Evolutionary conservation across 1,140 invertebrate genomes (phyloP).

Genomic region (Euura lappo): DNA sequence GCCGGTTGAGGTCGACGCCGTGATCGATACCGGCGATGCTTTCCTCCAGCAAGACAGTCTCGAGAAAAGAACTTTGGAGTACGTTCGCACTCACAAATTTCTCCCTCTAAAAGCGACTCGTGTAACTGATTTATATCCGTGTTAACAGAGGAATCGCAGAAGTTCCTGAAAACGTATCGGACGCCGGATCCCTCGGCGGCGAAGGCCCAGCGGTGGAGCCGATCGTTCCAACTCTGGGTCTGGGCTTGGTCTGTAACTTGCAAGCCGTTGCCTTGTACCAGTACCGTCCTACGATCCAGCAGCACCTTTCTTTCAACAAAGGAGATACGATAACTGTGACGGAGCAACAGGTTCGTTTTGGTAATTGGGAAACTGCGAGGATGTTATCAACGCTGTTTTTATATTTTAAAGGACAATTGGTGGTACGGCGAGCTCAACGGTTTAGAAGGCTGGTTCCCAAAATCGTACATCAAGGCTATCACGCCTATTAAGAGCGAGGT

Average conservation of each 20-base stretch:
- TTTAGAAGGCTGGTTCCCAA: slow-evolving; percentile 74
- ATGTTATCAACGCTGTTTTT: slow-evolving; percentile 6
- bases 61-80: slow-evolving; percentile 61
- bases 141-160: slow-evolving; percentile 71
- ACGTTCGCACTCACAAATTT: slow-evolving; percentile 30
- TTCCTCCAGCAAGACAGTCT: slow-evolving; percentile 56
- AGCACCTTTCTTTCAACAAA: slow-evolving; percentile 73
- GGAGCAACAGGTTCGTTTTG: slow-evolving; percentile 64
- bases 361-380: slow-evolving; percentile 10
- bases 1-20: slow-evolving; percentile 64
- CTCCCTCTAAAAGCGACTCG: not conserved
- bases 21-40: slow-evolving; percentile 23
- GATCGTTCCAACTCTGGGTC: slow-evolving; percentile 47
- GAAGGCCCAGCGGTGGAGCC: slow-evolving; percentile 50
- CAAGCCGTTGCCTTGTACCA: slow-evolving; percentile 68
- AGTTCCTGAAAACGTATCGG: slow-evolving; percentile 72
- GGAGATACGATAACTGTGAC: slow-evolving; percentile 71
- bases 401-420: slow-evolving; percentile 65
- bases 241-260: slow-evolving; percentile 53
- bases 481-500: slow-evolving; percentile 24
- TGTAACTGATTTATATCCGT: slow-evolving; percentile 18
- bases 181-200: slow-evolving; percentile 60
- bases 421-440: slow-evolving; percentile 69
- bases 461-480: slow-evolving; percentile 69
- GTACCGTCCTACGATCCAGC: slow-evolving; percentile 71